Evolutionary conservation across 1,140 invertebrate species (phyloP), one percentile per base, ranked within the genome.

Genomic region (Batillaria attramentaria): DNA sequence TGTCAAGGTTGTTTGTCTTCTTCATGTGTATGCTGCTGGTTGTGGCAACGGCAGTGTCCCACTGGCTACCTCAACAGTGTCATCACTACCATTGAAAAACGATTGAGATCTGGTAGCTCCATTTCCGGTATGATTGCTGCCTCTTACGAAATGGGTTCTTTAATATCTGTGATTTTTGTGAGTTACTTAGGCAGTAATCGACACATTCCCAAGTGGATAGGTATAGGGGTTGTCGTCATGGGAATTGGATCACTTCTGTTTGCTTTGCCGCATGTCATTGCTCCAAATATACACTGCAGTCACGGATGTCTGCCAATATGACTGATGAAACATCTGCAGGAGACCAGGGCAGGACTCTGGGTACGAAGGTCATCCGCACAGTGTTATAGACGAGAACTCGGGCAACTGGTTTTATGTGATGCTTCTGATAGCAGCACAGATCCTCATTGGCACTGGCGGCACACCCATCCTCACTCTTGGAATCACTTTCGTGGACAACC

Each of bases 171-270:
- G 5, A 97, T 98, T 86, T 98, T 98, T 91, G 97, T 98, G 77
- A 97, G 96, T 86, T 99, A 98, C 89, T 96, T 97, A 88, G 97
- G 96, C 2, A 97, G 97, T 2, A 94, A 97, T 69, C 96, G 97
- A 2, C 97, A 99, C 91, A 93, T 97, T 81, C 98, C 97, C n/a
- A 94, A 96, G 85, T 98, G 97, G 97, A 98, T 98, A 76, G 97
- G 96, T 20, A 95, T 95, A 92, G 97, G 97, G 80, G 97, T 98
- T 94, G 65, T 90, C 16, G 77, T 98, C 50, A 96, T 98, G 89
- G 96, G 96, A 2, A 92, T 95, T 20, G 96, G 96, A 18, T 95
- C 96, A 41, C 94, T 98, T 81, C 94, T 96, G 77, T 98, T 97
- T 88, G 95, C 97, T 28, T 80, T 93, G 74, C 93, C 93, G 24